Conservation (phyloP, 2,888 invertebrate genomes). For the Lissonota sp. region DNA sequence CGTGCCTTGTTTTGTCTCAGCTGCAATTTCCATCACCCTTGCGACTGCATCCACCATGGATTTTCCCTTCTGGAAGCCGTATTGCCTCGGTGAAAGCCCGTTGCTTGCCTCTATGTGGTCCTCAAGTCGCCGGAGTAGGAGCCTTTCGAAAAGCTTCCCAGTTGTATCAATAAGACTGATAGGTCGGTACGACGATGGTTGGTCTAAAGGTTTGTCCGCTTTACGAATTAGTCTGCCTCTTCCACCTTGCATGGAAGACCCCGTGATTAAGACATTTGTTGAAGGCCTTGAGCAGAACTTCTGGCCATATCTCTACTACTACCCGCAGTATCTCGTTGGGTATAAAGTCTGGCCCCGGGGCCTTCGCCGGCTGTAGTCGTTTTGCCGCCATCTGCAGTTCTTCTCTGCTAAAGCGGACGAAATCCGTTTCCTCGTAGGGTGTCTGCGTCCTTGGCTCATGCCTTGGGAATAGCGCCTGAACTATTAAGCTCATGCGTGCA, state of each 20-base stretch:
- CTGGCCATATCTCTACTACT: slow-evolving; percentile 18
- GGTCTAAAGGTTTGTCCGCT: neutral
- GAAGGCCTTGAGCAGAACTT: slow-evolving; percentile 1
- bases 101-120: neutral
- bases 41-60: slow-evolving; percentile 29
- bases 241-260: slow-evolving; percentile 19
- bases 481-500: slow-evolving; percentile 19
- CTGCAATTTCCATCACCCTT: neutral
- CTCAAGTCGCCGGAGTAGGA: slow-evolving; percentile 12
- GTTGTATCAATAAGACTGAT: slow-evolving; percentile 5
- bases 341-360: slow-evolving; percentile 27
- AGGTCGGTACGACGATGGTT: slow-evolving; percentile 15
- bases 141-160: slow-evolving; percentile 29
- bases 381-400: slow-evolving; percentile 14
- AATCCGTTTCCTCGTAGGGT: neutral
- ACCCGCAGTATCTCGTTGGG: slow-evolving; percentile 16
- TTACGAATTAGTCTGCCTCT: slow-evolving; percentile 27
- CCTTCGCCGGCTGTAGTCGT: slow-evolving; percentile 6
- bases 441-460: neutral
- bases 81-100: slow-evolving; percentile 17
- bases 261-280: slow-evolving; percentile 9
- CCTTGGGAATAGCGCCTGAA: slow-evolving; percentile 33
- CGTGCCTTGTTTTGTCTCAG: neutral
- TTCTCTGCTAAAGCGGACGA: neutral
- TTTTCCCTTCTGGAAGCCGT: slow-evolving; percentile 31